Base-by-base conservation (phyloP, 2,888 invertebrate species). In the Cheilosia impressa region DNA sequence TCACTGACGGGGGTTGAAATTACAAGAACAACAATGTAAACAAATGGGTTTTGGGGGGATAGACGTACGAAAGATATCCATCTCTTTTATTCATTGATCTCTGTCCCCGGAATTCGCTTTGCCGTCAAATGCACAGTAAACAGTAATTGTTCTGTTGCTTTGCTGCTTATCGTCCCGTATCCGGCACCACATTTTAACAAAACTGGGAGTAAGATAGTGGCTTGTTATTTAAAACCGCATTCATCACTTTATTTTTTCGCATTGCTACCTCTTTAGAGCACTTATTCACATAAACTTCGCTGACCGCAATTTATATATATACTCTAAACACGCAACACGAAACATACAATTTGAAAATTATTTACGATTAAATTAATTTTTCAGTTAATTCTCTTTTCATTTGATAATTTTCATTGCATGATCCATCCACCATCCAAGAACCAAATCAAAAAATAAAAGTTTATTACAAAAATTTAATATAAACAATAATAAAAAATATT, bases 321-420 rank as follows among this genome's bases (percentile, higher is more conserved):
- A 63, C 68, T 38, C 31, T 24, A 15, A 63, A 84, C 79, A 79
- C 73, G 68, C 63, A 79, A 84, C 79, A 84, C 79, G 38, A 69
- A 65, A 69, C 75, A 75, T 63, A 71, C 50, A 62, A 62, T 45
- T 63, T 57, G 57, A 62, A 72, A 71, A 73, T 75, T 84, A 71
- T 75, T 84, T 84, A 63, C 38, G 19, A 71, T 71, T 84, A 69
- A 84, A 84, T 75, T 84, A 65, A 69, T 55, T 69, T 84, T 84
- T 84, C 41, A 38, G 79, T 84, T 85, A 53, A 63, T 85, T 85
- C 81, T 85, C 57, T 80, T 69, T 85, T 85, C 72, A 76, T 81
- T 81, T 85, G 58, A 81, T 85, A 85, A 80, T 85, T 85, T 38
- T 85, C 80, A 85, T 81, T 85, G 85, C 85, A 85, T 85, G 85